These are phyloP conservation scores for Eilema sororculum DNA, from an alignment of 2,888 invertebrate species.

Conservation along the genomic window DNA sequence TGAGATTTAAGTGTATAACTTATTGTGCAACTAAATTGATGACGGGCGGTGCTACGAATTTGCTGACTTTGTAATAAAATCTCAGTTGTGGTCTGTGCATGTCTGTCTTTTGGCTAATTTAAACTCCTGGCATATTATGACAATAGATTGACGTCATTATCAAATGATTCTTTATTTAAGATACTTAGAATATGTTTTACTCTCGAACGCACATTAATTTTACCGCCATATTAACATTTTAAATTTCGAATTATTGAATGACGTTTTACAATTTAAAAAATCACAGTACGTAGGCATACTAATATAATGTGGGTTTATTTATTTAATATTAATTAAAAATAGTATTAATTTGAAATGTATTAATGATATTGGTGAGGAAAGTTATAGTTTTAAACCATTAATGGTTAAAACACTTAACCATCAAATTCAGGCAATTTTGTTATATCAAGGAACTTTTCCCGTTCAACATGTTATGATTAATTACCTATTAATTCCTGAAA, in stretches of 20 bases:
- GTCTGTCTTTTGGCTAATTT: not conserved
- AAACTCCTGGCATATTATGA: not conserved
- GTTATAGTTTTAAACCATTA: not conserved
- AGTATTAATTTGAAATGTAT: constrained; percentile 3
- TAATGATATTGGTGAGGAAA: not conserved
- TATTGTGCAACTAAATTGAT: too few species aligned
- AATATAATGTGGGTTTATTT: not conserved
- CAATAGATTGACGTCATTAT: not conserved
- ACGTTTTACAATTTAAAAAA: not conserved
- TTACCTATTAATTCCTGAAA: not conserved
- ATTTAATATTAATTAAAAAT: not conserved
- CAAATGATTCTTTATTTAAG: constrained; percentile 12
- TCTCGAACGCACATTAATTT: constrained; percentile 38
- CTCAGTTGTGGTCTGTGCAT: not conserved
- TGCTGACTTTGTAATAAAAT: too few species aligned
- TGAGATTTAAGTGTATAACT: too few species aligned
- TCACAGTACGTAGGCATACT: constrained; percentile 2
- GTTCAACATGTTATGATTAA: too few species aligned
- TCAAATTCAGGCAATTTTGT: not conserved
- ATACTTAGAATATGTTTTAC: constrained; percentile 6
- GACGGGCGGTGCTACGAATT: too few species aligned
- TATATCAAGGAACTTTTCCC: not conserved
- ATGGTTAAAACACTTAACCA: not conserved
- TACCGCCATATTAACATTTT: constrained; percentile 44
- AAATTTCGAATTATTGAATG: not conserved